Evolutionary conservation across 2,888 invertebrate genomes (phyloP).

Genomic region (Eupithecia exiguata): DNA sequence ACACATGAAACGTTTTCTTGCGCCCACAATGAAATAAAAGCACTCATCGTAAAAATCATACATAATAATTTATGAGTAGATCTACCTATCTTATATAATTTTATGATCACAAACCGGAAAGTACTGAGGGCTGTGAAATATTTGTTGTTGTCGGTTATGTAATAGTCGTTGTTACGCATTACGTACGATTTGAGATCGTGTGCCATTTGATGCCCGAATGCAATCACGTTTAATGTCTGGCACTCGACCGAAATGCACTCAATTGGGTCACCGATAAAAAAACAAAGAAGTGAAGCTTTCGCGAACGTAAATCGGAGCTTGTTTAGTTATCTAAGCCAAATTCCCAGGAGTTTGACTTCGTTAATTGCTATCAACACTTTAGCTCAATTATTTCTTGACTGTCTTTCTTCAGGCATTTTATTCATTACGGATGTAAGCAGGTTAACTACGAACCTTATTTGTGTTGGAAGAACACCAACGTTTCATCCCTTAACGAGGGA

Average conservation of each 20-base stretch:
- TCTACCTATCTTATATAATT: neutral
- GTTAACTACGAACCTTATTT: no score
- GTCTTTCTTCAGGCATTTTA: neutral
- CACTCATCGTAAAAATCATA: slow-evolving; percentile 17
- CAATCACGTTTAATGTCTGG: slow-evolving; percentile 52
- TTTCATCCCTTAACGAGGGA: no score
- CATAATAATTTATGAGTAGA: neutral
- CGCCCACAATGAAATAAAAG: slow-evolving; percentile 1
- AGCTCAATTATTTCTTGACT: neutral
- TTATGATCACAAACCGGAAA: neutral
- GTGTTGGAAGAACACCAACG: no score
- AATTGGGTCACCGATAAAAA: slow-evolving; percentile 64
- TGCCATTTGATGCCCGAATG: slow-evolving; percentile 49
- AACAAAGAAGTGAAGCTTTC: slow-evolving; percentile 43
- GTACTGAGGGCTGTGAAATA: neutral
- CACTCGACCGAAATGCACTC: slow-evolving; percentile 53
- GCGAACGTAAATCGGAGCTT: slow-evolving; percentile 11
- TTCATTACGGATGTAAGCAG: no score
- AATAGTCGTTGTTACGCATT: neutral
- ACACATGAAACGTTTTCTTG: neutral
- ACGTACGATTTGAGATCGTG: neutral
- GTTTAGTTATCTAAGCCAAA: slow-evolving; percentile 31
- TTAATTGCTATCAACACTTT: neutral
- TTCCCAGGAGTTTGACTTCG: slow-evolving; percentile 14
- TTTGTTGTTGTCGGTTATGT: neutral